Conservation (phyloP, 2,888 invertebrate species). For the Trichopria drosophilae region DNA sequence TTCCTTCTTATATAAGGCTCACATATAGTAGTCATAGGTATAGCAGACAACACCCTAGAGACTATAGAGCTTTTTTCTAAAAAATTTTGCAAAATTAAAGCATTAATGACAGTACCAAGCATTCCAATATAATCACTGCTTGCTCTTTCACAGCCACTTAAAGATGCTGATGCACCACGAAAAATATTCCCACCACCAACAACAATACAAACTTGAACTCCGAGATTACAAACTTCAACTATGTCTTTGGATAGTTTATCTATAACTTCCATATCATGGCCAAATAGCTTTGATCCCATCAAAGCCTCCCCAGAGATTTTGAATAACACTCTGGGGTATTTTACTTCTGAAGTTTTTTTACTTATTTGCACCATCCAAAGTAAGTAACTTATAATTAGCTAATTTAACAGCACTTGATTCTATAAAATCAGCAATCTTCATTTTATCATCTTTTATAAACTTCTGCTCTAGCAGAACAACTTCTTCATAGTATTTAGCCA, state of each 20-base stretch:
- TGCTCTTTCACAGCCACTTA: constrained; percentile 10
- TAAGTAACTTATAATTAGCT: constrained; percentile 13
- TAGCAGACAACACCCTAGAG: constrained; percentile 17
- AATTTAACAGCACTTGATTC: constrained; percentile 16
- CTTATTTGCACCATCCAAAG: constrained; percentile 12
- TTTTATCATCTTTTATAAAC: constrained; percentile 13
- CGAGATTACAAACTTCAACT: constrained; percentile 6
- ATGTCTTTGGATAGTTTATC: constrained; percentile 8
- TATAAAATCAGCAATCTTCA: constrained; percentile 16
- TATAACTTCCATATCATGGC: constrained; percentile 10
- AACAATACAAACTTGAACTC: constrained; percentile 13
- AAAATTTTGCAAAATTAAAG: constrained; percentile 9
- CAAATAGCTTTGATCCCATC: constrained; percentile 11
- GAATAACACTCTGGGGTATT: constrained; percentile 1
- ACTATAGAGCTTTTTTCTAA: constrained; percentile 11
- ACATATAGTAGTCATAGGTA: constrained; percentile 13
- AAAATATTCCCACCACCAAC: constrained; percentile 20
- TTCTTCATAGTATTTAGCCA: constrained; percentile 24
- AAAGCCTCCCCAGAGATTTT: constrained; percentile 16
- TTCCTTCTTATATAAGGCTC: constrained; percentile 16
- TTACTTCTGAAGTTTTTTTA: constrained; percentile 8
- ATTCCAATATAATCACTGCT: constrained; percentile 22
- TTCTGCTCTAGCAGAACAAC: constrained; percentile 21
- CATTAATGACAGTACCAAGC: constrained; percentile 24
- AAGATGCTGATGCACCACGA: constrained; percentile 7